These are phyloP conservation scores for Hyppa rectilinea DNA, from an alignment of 2,888 invertebrate species.

Conservation along the genomic window DNA sequence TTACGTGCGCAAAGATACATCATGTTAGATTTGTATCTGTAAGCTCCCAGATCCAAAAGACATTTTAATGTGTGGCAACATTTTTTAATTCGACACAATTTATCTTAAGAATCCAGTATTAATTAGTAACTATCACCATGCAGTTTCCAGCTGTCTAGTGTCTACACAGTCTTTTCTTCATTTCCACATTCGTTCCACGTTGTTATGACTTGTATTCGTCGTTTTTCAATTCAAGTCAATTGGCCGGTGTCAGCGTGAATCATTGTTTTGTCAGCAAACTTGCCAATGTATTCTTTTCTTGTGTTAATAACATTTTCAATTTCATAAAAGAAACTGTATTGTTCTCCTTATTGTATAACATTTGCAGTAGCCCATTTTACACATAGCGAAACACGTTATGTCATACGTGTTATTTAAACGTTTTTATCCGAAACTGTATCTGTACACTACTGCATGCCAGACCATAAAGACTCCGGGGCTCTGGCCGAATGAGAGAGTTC, in stretches of 20 bases:
- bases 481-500: no score
- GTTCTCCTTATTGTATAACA: slow-evolving; percentile 19
- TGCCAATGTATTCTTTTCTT: slow-evolving; percentile 31
- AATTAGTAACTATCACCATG: not conserved
- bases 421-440: not conserved
- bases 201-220: slow-evolving; percentile 3
- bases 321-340: slow-evolving; percentile 29
- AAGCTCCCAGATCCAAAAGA: not conserved
- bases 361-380: slow-evolving; percentile 2
- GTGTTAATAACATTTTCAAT: slow-evolving; percentile 17
- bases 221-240: no score
- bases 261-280: slow-evolving; percentile 31
- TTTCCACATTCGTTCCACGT: slow-evolving; percentile 10
- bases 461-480: no score
- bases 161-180: slow-evolving; percentile 11
- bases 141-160: slow-evolving; percentile 30
- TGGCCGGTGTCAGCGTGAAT: slow-evolving; percentile 10
- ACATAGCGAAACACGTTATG: no score
- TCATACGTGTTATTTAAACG: no score
- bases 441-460: not conserved
- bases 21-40: no score
- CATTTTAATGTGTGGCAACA: not conserved
- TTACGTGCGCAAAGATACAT: no score
- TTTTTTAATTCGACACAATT: not conserved
- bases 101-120: not conserved